Conservation (phyloP, 2,113 vertebrate species). For the Toxostoma redivivum region DNA sequence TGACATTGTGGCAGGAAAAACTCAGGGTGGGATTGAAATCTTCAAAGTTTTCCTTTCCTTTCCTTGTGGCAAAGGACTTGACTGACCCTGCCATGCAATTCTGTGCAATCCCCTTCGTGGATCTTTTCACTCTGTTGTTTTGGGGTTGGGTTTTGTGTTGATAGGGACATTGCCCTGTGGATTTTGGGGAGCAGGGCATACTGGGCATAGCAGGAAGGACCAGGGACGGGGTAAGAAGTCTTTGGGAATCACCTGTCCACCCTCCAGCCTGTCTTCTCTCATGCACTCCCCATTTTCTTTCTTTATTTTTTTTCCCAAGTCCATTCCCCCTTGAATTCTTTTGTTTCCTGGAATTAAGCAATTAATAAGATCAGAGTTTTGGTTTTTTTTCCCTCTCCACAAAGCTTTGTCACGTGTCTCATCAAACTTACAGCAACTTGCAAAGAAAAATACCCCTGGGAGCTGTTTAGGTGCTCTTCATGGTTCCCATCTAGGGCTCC, state of each 20-base stretch:
- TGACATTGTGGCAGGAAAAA: background rate
- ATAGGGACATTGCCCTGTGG: background rate
- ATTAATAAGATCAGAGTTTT: conserved; percentile 41
- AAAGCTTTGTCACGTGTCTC: conserved; percentile 76
- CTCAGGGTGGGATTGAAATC: background rate
- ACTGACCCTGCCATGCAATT: background rate
- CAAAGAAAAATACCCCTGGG: conserved; percentile 62
- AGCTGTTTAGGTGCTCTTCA: conserved; percentile 44
- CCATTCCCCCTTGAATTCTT: background rate
- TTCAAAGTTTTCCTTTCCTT: background rate
- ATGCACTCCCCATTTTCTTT: fast-evolving
- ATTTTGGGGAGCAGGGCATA: background rate
- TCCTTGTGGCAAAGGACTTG: background rate
- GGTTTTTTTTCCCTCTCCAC: background rate
- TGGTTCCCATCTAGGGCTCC: conserved; percentile 36
- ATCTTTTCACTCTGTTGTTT: background rate
- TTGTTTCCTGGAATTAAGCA: conserved; percentile 23
- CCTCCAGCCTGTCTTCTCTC: background rate
- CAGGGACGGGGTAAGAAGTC: background rate
- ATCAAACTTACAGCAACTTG: conserved; percentile 67
- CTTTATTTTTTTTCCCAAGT: background rate
- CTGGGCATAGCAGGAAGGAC: background rate
- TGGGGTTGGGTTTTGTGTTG: background rate
- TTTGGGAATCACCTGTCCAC: conserved; percentile 2
- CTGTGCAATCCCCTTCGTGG: background rate